A percentile compares a stretch with the other conserved stretches of the same genome.
phyloP scores from a whole-genome alignment of 2,113 vertebrate species.

The Xiphophorus hellerii region DNA sequence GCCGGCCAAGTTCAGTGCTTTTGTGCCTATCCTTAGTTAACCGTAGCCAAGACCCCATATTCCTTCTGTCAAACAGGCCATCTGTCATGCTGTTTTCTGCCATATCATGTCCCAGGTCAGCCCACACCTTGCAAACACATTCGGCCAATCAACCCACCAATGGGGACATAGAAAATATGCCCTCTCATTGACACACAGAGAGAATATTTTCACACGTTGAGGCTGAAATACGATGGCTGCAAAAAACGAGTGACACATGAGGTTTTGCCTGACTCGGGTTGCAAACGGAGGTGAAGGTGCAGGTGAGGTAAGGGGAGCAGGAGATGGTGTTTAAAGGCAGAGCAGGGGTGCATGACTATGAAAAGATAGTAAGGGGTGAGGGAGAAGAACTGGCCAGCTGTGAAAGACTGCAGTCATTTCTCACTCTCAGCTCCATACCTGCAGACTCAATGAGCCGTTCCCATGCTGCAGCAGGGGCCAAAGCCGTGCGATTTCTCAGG shows the following conservation, averaged over 20 bases:
- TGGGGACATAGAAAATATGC: conserved; percentile 31
- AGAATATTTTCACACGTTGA: conserved; percentile 14
- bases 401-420: conserved; percentile 71
- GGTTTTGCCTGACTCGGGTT: conserved; percentile 13
- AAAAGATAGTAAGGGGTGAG: conserved; percentile 42
- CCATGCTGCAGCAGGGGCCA: conserved; percentile 58
- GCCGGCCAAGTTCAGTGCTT: conserved; percentile 24
- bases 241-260: background rate
- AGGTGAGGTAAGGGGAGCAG: conserved; percentile 38
- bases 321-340: background rate
- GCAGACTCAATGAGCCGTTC: conserved; percentile 72
- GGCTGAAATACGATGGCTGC: background rate
- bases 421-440: conserved; percentile 70
- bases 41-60: conserved; percentile 34
- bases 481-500: conserved; percentile 67
- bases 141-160: conserved; percentile 27
- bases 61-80: conserved; percentile 56
- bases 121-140: conserved; percentile 46
- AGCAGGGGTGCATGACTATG: background rate
- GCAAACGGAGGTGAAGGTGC: conserved; percentile 9
- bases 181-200: conserved; percentile 18
- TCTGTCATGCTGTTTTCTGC: conserved; percentile 48
- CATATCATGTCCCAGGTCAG: conserved; percentile 38
- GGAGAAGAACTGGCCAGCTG: conserved; percentile 47
- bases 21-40: conserved; percentile 46